Evolutionary conservation across 1,140 invertebrate genomes (phyloP), one percentile per base, ranked within the genome.

Genomic region (Leptopilina clavipes): DNA sequence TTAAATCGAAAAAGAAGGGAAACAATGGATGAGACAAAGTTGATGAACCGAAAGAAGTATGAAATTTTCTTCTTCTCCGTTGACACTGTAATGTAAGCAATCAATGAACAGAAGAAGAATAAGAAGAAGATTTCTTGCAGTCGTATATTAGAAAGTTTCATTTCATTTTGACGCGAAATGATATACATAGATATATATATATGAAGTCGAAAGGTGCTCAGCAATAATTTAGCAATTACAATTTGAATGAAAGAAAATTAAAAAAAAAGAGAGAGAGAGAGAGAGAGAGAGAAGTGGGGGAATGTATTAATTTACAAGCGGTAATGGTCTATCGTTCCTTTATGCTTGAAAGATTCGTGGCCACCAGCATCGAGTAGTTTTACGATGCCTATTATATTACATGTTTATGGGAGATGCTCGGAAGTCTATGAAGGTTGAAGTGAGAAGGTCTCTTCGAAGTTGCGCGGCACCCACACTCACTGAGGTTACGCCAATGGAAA

Each of bases 351-450:
- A 52, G 48, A 31, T 31, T 65, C 59, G 22, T 65, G 59, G 59
- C 59, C 59, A 65, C 59, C 59, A 59, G 56, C 56, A 65, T 65
- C 22, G 59, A 31, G 59, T 65, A 65, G 59, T 65, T 65, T 65
- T 65, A 65, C 59, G 59, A 65, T 14, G 59, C 59, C 59, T 37
- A 65, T 65, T 65, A 65, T 65, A 65, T 65, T 65, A 65, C 59
- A 65, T 65, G 59, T 65, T 65, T 65, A 65, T 65, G 59, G 59
- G 22, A 65, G 59, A 65, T 65, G 59, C 59, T 65, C 25, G 22
- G 59, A 81, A 77, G 81, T 79, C 82, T 77, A 80, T 79, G 80
- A 81, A 83, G 82, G 82, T 83, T 80, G 82, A 79, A 78, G 76
- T 72, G 76, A 75, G 52, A 73, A 73, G 48, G 54, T 31, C 72